Conservation (phyloP, 2,113 vertebrate species). For the Bubo bubo region DNA sequence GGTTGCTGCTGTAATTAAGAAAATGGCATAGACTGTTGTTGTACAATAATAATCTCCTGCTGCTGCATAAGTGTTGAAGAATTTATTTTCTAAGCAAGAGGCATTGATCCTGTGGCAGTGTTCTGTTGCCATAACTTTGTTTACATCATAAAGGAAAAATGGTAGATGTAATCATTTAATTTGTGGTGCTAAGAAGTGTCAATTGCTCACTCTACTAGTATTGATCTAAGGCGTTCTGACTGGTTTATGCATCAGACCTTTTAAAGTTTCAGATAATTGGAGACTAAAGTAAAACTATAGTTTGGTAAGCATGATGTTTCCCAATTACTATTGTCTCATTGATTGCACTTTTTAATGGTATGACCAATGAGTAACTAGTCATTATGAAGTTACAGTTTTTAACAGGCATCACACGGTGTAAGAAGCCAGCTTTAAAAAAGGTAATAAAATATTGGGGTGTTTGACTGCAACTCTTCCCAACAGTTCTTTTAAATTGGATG, state of each 20-base stretch:
- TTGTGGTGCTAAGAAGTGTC: slow-evolving; percentile 26
- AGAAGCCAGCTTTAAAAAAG: neutral
- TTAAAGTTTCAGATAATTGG: neutral
- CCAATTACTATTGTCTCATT: neutral
- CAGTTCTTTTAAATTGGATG: neutral
- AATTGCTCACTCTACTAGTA: slow-evolving; percentile 1
- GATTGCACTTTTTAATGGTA: neutral
- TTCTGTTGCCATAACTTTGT: slow-evolving; percentile 41
- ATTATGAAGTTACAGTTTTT: neutral
- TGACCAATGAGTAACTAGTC: neutral
- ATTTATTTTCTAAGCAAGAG: slow-evolving; percentile 53
- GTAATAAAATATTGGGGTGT: neutral
- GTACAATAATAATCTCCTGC: slow-evolving; percentile 35
- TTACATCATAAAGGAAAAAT: slow-evolving; percentile 51
- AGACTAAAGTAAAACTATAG: neutral
- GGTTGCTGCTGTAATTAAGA: slow-evolving; percentile 41
- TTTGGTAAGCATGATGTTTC: neutral
- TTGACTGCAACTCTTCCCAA: neutral
- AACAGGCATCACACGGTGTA: neutral
- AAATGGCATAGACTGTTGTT: slow-evolving; percentile 21
- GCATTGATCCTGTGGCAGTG: slow-evolving; percentile 30
- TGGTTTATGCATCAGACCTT: neutral
- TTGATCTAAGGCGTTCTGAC: neutral
- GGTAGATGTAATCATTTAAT: slow-evolving; percentile 56
- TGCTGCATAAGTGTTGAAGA: slow-evolving; percentile 35